Percentiles rank a stretch among this genome's conserved stretches.
phyloP scores from a whole-genome alignment of 1,140 invertebrate species.

The Sitobion miscanthi region DNA sequence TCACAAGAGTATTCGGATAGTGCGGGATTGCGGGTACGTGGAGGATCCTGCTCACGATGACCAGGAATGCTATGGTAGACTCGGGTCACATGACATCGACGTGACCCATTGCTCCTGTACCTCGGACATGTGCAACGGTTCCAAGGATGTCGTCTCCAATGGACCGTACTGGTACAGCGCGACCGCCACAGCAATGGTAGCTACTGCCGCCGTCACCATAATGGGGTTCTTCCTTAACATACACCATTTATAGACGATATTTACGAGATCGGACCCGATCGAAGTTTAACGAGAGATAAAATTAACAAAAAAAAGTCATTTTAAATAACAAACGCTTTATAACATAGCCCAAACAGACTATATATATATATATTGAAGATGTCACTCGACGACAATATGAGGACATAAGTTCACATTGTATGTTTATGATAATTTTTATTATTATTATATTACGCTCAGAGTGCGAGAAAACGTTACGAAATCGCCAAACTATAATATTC shows the following conservation, averaged over 20 bases:
- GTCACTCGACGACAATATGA: not conserved
- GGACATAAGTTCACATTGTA: not conserved
- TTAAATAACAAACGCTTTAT: conserved; percentile 28
- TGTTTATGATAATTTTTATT: not conserved
- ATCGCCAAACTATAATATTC: not conserved
- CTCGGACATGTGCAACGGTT: conserved; percentile 73
- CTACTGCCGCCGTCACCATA: not conserved
- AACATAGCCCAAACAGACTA: not conserved
- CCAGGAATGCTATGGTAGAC: conserved; percentile 70
- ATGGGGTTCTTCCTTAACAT: conserved; percentile 23
- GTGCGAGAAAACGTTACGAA: not conserved
- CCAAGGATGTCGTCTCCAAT: not conserved
- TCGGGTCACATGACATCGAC: conserved; percentile 77
- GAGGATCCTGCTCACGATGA: conserved; percentile 64
- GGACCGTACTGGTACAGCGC: not conserved
- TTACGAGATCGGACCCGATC: not conserved
- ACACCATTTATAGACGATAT: not conserved
- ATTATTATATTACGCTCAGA: not conserved
- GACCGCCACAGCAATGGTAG: not conserved
- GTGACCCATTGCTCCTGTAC: conserved; percentile 78
- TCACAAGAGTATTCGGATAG: conserved; percentile 74
- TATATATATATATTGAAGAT: not conserved
- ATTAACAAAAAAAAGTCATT: not conserved
- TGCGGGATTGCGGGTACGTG: conserved; percentile 78
- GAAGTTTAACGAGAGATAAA: not conserved